A percentile compares a stretch with the other conserved stretches of the same genome.
Evolutionary conservation across 2,888 invertebrate species (phyloP).

Genomic region (Therioaphis trifolii): DNA sequence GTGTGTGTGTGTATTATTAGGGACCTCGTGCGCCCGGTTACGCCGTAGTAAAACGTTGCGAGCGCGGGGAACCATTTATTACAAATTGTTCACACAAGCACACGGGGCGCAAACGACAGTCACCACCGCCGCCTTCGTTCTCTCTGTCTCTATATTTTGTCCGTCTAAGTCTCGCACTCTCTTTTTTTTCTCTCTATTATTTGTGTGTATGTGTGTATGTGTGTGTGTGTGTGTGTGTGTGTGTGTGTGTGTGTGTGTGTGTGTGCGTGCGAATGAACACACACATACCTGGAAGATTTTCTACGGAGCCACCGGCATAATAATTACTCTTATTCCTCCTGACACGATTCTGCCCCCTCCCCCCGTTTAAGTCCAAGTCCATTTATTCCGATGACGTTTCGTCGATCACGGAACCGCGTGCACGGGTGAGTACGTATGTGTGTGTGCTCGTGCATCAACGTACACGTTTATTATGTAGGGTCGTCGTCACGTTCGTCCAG

Average conservation of each 20-base stretch:
- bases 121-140: neutral
- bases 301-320: neutral
- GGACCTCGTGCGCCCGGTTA: no score
- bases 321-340: slow-evolving; percentile 27
- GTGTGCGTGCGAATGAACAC: no score
- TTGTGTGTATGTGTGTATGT: neutral
- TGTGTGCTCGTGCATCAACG: neutral
- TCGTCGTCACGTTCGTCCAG: no score
- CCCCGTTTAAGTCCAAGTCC: neutral
- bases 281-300: slow-evolving; percentile 14
- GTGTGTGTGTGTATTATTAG: slow-evolving; percentile 12
- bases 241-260: neutral
- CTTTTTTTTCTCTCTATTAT: neutral
- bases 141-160: neutral
- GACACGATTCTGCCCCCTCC: neutral
- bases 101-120: slow-evolving; percentile 43
- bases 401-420: neutral
- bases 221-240: neutral
- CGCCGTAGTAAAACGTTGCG: slow-evolving; percentile 16
- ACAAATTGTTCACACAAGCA: slow-evolving; percentile 46
- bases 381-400: slow-evolving; percentile 16
- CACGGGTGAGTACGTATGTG: neutral
- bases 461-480: neutral
- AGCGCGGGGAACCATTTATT: slow-evolving; percentile 47
- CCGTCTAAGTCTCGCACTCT: neutral